Conservation (phyloP, 2,888 invertebrate genomes). For the Galerucella nymphaeae region DNA sequence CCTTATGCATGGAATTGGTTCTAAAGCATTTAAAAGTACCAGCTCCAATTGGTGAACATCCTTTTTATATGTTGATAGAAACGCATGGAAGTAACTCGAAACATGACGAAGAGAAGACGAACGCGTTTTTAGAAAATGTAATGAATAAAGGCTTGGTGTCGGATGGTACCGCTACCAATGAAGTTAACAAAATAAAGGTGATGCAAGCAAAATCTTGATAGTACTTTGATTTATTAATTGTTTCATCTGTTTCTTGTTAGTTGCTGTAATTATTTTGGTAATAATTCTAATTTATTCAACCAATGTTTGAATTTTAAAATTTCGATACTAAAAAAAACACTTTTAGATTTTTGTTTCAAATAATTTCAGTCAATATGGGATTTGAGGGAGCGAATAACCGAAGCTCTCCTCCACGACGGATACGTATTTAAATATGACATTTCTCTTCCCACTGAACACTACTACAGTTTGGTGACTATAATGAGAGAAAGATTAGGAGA, state of each 20-base stretch:
- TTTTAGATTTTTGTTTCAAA: background rate
- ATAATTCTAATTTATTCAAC: no score
- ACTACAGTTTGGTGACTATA: conserved; percentile 85
- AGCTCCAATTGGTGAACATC: conserved; percentile 73
- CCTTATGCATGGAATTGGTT: conserved; percentile 75
- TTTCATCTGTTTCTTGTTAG: no score
- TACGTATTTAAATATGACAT: conserved; percentile 97
- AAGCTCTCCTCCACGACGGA: conserved; percentile 80
- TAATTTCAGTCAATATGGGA: conserved; percentile 79
- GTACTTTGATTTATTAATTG: background rate
- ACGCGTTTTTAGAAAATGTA: conserved; percentile 78
- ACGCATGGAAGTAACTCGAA: conserved; percentile 85
- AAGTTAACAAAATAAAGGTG: conserved; percentile 83
- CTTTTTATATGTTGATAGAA: conserved; percentile 89
- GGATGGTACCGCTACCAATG: conserved; percentile 90
- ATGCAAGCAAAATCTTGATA: conserved; percentile 25
- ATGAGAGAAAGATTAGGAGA: conserved; percentile 75
- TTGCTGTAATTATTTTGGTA: no score
- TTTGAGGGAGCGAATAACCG: conserved; percentile 86
- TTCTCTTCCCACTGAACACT: conserved; percentile 84
- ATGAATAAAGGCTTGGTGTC: conserved; percentile 77
- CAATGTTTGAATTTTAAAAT: no score
- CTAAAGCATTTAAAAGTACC: conserved; percentile 72
- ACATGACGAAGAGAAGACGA: conserved; percentile 92
- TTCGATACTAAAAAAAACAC: no score